These are phyloP conservation scores for Crepidodera aurea DNA, from an alignment of 2,888 invertebrate species.

Conservation along the genomic window DNA sequence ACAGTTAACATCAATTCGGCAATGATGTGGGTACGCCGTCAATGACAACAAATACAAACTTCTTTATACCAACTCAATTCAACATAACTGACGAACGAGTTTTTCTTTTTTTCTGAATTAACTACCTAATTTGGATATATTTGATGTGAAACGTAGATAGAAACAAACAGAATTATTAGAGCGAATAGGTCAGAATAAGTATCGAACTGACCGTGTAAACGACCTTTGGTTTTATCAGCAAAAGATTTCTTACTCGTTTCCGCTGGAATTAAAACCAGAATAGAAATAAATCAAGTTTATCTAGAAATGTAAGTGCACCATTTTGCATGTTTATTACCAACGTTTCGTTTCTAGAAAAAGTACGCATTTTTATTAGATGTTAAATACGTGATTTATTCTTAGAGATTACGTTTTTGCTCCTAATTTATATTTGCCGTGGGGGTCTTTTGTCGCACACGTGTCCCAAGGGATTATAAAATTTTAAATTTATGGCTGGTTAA, in stretches of 20 bases:
- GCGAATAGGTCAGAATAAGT: not conserved
- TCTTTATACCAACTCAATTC: no score
- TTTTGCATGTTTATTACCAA: conserved; percentile 39
- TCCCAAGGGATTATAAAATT: conserved; percentile 23
- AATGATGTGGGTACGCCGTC: no score
- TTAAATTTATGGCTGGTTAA: conserved; percentile 7
- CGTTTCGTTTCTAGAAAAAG: conserved; percentile 24
- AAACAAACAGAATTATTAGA: no score
- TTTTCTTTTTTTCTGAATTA: no score
- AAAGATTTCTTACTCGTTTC: conserved; percentile 27
- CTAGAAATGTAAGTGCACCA: conserved; percentile 42
- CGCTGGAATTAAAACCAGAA: conserved; percentile 36
- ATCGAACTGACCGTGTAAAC: not conserved
- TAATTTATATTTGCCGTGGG: conserved; percentile 20
- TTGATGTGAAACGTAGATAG: no score
- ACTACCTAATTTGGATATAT: no score
- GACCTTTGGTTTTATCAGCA: conserved; percentile 17
- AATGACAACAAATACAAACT: no score
- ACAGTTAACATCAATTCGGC: not conserved
- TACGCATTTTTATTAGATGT: conserved; percentile 30
- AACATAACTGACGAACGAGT: no score
- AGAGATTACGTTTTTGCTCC: conserved; percentile 15
- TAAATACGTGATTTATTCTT: conserved; percentile 27
- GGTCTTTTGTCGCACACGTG: conserved; percentile 15
- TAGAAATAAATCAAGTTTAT: conserved; percentile 47